phyloP scores from a whole-genome alignment of 2,888 invertebrate genomes.

The Orchesellides sinensis region DNA sequence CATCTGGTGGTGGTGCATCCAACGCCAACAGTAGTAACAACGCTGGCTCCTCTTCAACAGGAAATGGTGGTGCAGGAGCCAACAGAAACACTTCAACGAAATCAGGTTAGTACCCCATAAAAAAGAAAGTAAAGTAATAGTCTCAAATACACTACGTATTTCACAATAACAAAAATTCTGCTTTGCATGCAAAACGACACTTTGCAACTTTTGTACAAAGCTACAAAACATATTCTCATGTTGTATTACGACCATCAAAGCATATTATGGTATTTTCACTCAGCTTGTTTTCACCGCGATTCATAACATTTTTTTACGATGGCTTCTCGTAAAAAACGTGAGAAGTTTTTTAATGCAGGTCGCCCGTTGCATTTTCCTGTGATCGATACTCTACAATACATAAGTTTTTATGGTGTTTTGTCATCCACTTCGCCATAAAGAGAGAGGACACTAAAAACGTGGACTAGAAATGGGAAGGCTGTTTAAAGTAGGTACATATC shows the following conservation, averaged over 20 bases:
- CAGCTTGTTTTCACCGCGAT: not conserved
- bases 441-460: slow-evolving; percentile 31
- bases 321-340: slow-evolving; percentile 25
- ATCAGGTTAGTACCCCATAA: slow-evolving; percentile 50
- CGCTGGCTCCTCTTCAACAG: slow-evolving; percentile 41
- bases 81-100: slow-evolving; percentile 43
- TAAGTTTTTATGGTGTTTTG: not conserved
- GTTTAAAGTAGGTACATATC: slow-evolving; percentile 7
- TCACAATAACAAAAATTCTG: too few relatives aligned
- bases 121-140: slow-evolving; percentile 5
- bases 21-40: slow-evolving; percentile 39
- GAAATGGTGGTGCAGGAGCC: slow-evolving; percentile 49
- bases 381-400: slow-evolving; percentile 4
- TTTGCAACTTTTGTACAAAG: slow-evolving; percentile 32
- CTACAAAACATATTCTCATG: too few relatives aligned
- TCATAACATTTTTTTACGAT: slow-evolving; percentile 30
- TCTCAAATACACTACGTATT: too few relatives aligned
- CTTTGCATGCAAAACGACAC: slow-evolving; percentile 49
- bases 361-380: slow-evolving; percentile 10
- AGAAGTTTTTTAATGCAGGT: slow-evolving; percentile 36
- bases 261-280: too few relatives aligned
- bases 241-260: too few relatives aligned
- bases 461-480: slow-evolving; percentile 41
- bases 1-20: slow-evolving; percentile 41
- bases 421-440: too few relatives aligned